Evolutionary conservation across 1,140 invertebrate genomes (phyloP), one percentile per base, ranked within the genome.

Genomic region (Epicauta chinensis): DNA sequence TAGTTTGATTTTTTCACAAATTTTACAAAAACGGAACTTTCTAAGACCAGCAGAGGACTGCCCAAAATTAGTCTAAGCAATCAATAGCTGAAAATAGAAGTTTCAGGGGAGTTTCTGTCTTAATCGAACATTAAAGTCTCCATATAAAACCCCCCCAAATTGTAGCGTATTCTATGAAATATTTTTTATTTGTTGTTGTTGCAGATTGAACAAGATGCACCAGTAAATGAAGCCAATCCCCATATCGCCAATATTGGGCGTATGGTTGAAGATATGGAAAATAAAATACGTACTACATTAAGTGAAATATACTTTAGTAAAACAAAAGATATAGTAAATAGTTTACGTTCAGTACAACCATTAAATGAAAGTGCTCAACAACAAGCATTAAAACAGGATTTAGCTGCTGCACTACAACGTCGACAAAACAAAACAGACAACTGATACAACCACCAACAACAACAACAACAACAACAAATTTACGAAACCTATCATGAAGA

Each of bases 301-400:
- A 98, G 98, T 70, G 93, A 98, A 75, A 98, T 99, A 60, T 99
- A 99, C 74, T 99, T 99, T 78, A 92, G 95, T 62, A 99, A 99
- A 77, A 99, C 96, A 11, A 93, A 92, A 71, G 93, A 98, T 73
- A 98, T 99, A 68, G 93, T 99, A 11, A 97, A 97, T 67, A 93
- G 93, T n/a, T 75, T 99, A 53, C 81, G 97, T 40, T 93, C 91
- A 36, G 83, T 92, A 48, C 83, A 90, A 65, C 84, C 89, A 1
- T 72, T 96, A 23, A 82, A 86, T 12, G 91, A 95, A 69, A 84
- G 87, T 59, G 81, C 81, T 59, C 83, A 88, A 63, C 88, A 91
- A 65, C 84, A 84, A 32, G 88, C 85, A 15, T 75, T 98, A 52
- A 83, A 84, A 65, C 88, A 90, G 68, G 92, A 97, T 70, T 76